Base-by-base conservation (phyloP, 2,888 invertebrate genomes). In the Caenorhabditis macrosperma region DNA sequence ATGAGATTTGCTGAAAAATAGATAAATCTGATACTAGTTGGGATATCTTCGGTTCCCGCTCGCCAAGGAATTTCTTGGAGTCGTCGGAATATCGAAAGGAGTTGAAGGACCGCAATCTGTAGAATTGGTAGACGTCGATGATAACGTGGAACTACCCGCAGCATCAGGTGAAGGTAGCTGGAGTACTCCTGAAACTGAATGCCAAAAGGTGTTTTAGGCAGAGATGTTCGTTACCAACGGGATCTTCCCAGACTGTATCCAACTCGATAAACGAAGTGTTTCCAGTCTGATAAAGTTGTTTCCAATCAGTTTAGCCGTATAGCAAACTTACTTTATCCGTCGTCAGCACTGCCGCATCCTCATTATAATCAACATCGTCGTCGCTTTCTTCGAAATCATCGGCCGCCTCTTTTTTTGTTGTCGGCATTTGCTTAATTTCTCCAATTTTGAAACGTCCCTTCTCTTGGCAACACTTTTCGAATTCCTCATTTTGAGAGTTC, bases 11-110 rank as follows among this genome's bases (percentile, higher is more conserved):
- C 10, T 10, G 33, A 33, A 33, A 33, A 5, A 33, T 15, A 63
- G 30, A 52, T 7, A 52, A 44, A 20, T 15, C 33, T 24, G 24
- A 9, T 33, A 12, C 52, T 61, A 68, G 61, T 54, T 63, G 15
- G 48, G 48, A 30, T 35, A 24, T 57, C 52, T 48, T 38, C 68
- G 68, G 55, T 68, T 68, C 20, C 50, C 38, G 22, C 69, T 69
- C 5, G 77, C 77, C 59, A 77, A 46, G 26, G 77, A 77, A 28
- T 77, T 77, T 22, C 59, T 57, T 1, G 77, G 77, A 4, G 68
- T 30, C 10, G 15, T 15, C 15, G 38, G 38, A 22, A 38, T n/a
- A 61, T 41, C 50, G 30, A 30, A 63, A 22, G 46, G 48, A 63
- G 10, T 2, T 50, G 7, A 35, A 10, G 0, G 52, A 48, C 22